Evolutionary conservation across 2,888 invertebrate genomes (phyloP), one percentile per base, ranked within the genome.

Genomic region (Blastobasis lacticolella): DNA sequence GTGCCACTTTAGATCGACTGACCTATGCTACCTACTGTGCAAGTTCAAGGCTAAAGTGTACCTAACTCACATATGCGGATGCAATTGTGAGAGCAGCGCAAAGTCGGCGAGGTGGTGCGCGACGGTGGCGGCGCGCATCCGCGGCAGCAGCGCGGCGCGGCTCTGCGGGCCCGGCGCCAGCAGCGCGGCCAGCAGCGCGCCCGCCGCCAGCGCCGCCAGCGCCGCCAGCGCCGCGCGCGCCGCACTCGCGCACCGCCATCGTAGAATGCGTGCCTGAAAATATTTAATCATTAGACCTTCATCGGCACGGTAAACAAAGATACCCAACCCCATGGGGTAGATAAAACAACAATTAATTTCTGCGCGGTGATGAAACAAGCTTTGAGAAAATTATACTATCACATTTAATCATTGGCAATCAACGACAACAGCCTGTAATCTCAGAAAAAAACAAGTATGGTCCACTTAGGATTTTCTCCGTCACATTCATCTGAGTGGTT

Each of bases 51-150:
- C 8, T 42, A 10, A 8, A 10, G 6, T 5, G 41, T 37, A 6
- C 36, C n/a, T 10, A 23, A 49, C 64, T 57, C 23, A 66, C 66
- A 64, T 49, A 48, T 61, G 58, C 0, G 58, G 50, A 38, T 62
- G 52, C 37, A 68, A 60, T 5, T 62, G 64, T 43, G 73, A 69
- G 49, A 75, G 70, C 52, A 74, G 62, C 49, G 66, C 64, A 62
- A 77, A 77, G 66, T 80, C 81, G 4, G 81, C 77, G 50, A 81
- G 76, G 54, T 63, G 66, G 56, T 75, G 74, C 52, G 76, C 75
- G 41, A 76, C 40, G 53, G 53, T 38, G 41, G 46, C 48, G 45
- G 53, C 51, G 48, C 38, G 49, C 49, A 60, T 54, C 54, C 54
- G 56, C 45, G 42, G 53, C 55, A 52, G 49, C 56, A 57, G 23